Evolutionary conservation across 2,888 invertebrate species (phyloP), one percentile per base, ranked within the genome.

Genomic region (Psylliodes chrysocephalus): DNA sequence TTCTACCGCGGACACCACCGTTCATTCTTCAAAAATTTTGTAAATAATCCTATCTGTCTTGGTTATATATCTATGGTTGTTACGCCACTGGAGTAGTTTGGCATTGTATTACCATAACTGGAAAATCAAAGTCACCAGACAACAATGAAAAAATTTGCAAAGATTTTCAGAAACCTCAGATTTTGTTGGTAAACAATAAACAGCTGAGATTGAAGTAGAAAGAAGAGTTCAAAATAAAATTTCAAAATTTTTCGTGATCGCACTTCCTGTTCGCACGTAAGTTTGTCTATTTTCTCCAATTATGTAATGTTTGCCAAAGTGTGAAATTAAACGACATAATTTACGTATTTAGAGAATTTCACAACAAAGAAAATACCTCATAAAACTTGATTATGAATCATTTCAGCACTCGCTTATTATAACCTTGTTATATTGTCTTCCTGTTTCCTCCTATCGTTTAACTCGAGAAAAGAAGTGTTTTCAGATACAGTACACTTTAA

Each of bases 161-260:
- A n/a, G n/a, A n/a, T 40, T 14, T 28, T 42, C 55, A 14, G n/a
- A 5, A 14, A n/a, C 6, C 28, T n/a, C 15, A 3, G 19, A 7
- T 12, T 19, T 63, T 70, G 70, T 71, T 72, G 68, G 68, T 70
- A 72, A 72, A 71, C 72, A 72, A 54, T 59, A 66, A 72, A 70
- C 71, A 72, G 72, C 70, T 71, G 72, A 65, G 64, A 44, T 49
- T 49, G 28, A 15, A 28, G 49, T 49, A 12, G 15, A 49, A 25
- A 49, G 30, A 49, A 49, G 28, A 46, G 8, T 46, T 46, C 8
- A 19, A 8, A 22, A 46, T 22, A 12, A 25, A 46, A 46, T 12
- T 63, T 64, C 57, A 65, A 59, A 69, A 63, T 64, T 68, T 64
- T 68, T 66, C 59, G 63, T 53, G 46, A 53, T 53, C 18, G 7